These are phyloP conservation scores for Mechanitis mazaeus DNA, from an alignment of 2,888 invertebrate genomes.

Conservation along the genomic window DNA sequence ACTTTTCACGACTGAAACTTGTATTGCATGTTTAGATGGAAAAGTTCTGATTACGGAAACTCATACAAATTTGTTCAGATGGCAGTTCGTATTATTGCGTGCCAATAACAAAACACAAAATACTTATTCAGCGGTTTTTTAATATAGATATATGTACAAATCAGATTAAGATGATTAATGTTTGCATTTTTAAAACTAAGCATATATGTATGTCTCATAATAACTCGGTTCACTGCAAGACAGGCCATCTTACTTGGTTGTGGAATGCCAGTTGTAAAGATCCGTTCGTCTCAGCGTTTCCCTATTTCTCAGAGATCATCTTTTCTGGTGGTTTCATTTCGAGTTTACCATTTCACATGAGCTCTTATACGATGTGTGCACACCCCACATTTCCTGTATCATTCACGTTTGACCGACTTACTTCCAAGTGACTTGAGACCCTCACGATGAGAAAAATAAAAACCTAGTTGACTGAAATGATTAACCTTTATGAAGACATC, in stretches of 20 bases:
- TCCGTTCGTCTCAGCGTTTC: neutral
- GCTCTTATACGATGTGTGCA: constrained; percentile 12
- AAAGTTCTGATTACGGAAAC: constrained; percentile 2
- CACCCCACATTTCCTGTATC: constrained; percentile 19
- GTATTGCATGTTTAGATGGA: constrained; percentile 1
- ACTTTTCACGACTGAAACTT: constrained; percentile 5
- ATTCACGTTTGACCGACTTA: constrained; percentile 41
- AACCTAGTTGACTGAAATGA: constrained; percentile 17
- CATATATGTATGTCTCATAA: neutral
- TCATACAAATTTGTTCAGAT: no score
- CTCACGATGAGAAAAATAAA: constrained; percentile 16
- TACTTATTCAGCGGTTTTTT: neutral
- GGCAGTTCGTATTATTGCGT: no score
- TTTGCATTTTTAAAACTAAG: no score
- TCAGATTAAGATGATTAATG: no score
- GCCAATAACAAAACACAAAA: neutral
- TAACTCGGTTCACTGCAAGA: neutral
- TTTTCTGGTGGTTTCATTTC: constrained; percentile 12
- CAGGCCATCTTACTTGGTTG: neutral
- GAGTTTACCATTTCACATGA: constrained; percentile 5
- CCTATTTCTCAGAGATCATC: constrained; percentile 7
- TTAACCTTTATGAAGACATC: constrained; percentile 12
- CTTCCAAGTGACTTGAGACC: constrained; percentile 37
- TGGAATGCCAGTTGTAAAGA: neutral
- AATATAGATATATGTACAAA: neutral